phyloP scores from a whole-genome alignment of 1,140 invertebrate species.

The Sitobion miscanthi region DNA sequence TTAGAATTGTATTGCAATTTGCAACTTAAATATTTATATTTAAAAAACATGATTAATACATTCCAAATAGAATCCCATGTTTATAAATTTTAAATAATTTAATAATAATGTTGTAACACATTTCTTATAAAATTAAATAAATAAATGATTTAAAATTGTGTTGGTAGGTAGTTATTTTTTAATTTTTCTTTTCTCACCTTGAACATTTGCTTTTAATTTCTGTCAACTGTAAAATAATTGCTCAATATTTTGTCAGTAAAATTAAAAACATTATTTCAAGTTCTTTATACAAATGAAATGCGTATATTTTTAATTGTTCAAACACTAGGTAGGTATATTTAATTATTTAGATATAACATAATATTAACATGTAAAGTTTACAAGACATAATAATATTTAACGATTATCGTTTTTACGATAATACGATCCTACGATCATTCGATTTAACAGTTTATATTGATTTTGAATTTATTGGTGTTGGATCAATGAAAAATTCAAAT shows the following conservation, averaged over 20 bases:
- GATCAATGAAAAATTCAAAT: neutral
- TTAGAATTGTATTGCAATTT: neutral
- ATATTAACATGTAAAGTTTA: no score
- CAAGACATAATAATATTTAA: no score
- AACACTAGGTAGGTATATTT: no score
- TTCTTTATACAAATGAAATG: no score
- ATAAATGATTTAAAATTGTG: neutral
- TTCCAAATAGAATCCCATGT: no score
- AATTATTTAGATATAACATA: no score
- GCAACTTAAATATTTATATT: no score
- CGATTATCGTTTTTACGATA: neutral
- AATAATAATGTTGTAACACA: neutral
- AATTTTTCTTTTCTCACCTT: neutral
- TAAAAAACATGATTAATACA: neutral
- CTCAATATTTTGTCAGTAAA: neutral
- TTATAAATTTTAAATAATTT: neutral
- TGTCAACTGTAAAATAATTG: neutral
- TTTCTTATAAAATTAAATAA: neutral
- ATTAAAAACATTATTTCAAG: neutral
- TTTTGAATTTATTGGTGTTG: neutral
- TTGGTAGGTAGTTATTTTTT: neutral
- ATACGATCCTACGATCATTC: neutral
- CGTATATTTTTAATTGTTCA: no score
- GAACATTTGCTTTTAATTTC: neutral
- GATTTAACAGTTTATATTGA: neutral